Conservation (phyloP, 2,113 vertebrate species). For the Bos javanicus region DNA sequence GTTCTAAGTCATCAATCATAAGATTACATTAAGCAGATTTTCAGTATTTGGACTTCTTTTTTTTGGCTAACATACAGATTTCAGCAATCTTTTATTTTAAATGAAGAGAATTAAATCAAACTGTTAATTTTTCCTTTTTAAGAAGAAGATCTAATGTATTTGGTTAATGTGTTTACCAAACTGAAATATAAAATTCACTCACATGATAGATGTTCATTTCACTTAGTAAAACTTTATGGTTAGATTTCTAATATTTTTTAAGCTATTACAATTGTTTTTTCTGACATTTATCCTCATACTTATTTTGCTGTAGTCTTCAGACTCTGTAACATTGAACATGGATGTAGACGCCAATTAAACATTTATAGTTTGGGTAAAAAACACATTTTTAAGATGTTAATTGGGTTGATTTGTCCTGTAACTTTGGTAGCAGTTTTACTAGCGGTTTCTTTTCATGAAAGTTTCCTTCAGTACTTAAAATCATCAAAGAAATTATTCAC, state of each 20-base stretch:
- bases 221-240: constrained; percentile 8
- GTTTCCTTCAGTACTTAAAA: constrained; percentile 3
- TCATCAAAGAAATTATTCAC: background rate
- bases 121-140: background rate
- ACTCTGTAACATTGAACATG: background rate
- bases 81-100: background rate
- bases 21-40: constrained; percentile 21
- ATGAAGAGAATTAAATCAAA: constrained; percentile 8
- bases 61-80: background rate
- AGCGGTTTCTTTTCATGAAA: constrained; percentile 28
- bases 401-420: constrained; percentile 13
- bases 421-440: constrained; percentile 12
- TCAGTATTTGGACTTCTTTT: background rate
- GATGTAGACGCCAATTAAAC: background rate
- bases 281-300: background rate
- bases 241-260: constrained; percentile 11
- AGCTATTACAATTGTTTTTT: constrained; percentile 5
- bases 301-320: constrained; percentile 30
- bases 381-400: constrained; percentile 17
- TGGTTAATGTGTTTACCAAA: background rate
- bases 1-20: background rate
- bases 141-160: background rate
- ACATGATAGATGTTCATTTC: background rate
- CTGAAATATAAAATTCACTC: constrained; percentile 17
- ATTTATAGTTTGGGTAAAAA: background rate